phyloP scores from a whole-genome alignment of 1,140 invertebrate genomes.

The Lycorma delicatula region DNA sequence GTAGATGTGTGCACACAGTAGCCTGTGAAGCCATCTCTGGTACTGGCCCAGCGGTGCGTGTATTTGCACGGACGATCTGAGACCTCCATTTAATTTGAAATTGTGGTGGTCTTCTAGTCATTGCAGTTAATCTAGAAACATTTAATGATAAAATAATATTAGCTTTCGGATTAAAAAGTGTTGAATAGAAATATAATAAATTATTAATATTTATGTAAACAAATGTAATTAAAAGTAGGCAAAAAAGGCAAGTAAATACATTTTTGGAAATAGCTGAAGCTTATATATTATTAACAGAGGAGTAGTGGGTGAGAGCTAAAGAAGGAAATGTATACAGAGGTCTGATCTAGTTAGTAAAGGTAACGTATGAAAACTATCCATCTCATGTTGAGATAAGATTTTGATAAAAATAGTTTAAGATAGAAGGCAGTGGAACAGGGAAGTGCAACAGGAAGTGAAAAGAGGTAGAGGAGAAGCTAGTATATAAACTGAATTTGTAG shows the following conservation, averaged over 20 bases:
- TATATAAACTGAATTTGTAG: too few relatives aligned
- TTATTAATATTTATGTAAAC: not conserved
- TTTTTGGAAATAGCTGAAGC: not conserved
- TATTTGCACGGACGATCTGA: slow-evolving; percentile 11
- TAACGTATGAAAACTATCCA: too few relatives aligned
- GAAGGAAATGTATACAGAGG: too few relatives aligned
- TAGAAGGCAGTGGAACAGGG: too few relatives aligned
- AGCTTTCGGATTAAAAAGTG: not conserved
- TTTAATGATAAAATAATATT: not conserved
- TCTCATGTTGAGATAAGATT: too few relatives aligned
- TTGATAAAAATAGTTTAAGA: too few relatives aligned
- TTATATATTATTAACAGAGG: not conserved
- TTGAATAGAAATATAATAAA: slow-evolving; percentile 2
- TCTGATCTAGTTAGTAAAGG: too few relatives aligned
- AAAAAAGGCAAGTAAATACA: not conserved
- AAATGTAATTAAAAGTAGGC: not conserved
- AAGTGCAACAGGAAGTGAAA: too few relatives aligned
- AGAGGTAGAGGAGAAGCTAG: too few relatives aligned
- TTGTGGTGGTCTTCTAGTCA: slow-evolving; percentile 9
- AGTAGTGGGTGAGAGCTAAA: too few relatives aligned
- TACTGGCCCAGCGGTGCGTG: not conserved
- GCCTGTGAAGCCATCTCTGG: slow-evolving; percentile 1
- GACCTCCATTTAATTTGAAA: slow-evolving; percentile 12
- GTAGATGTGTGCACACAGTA: too few relatives aligned
- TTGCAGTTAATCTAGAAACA: slow-evolving; percentile 5